phyloP scores from a whole-genome alignment of 2,113 vertebrate genomes.

The Cynopterus brachyotis region DNA sequence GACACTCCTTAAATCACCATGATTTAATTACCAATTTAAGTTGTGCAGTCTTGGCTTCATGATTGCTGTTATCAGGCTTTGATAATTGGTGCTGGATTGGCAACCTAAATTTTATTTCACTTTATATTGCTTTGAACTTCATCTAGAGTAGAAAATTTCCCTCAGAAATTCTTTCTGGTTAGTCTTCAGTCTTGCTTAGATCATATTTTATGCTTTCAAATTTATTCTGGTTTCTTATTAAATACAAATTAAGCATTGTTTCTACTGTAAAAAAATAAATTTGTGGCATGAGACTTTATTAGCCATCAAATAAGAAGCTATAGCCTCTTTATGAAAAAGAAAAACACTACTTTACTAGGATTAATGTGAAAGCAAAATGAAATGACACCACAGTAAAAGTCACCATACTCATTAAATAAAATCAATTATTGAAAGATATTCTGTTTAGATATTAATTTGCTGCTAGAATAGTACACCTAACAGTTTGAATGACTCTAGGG shows the following conservation, averaged over 20 bases:
- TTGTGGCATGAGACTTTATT: neutral
- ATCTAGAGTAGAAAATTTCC: neutral
- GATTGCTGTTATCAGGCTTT: neutral
- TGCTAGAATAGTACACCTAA: neutral
- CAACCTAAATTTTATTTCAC: neutral
- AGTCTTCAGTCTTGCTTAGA: neutral
- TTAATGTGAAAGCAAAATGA: neutral
- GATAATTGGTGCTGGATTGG: neutral
- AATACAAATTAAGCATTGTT: neutral
- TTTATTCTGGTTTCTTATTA: neutral
- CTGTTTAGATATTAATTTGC: neutral
- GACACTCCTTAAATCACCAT: neutral
- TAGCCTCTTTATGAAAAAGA: neutral
- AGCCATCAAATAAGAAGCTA: neutral
- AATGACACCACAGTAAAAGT: neutral
- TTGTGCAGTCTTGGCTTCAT: neutral
- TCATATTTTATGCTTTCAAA: neutral
- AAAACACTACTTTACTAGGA: neutral
- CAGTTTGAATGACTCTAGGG: neutral
- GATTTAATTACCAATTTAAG: neutral
- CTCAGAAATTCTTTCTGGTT: neutral
- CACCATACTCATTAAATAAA: neutral
- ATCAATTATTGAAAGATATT: neutral
- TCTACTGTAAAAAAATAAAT: neutral
- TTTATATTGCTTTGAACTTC: neutral